These are phyloP conservation scores for Limnodromus scolopaceus DNA, from an alignment of 2,797 vertebrate species.

Conservation along the genomic window DNA sequence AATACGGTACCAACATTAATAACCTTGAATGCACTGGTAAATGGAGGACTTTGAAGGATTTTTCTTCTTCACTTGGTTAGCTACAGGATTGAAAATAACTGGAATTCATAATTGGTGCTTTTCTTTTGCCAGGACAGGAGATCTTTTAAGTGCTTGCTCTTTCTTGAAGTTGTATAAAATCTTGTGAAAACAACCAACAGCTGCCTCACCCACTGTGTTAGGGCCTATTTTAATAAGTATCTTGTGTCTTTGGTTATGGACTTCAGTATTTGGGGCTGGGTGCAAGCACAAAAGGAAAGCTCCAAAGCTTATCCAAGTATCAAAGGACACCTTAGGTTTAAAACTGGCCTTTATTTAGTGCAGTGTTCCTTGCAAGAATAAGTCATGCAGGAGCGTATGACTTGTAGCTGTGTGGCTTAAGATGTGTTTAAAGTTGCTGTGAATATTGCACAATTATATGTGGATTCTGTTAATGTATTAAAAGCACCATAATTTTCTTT, in stretches of 20 bases:
- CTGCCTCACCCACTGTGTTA: not conserved
- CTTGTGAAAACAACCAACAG: not conserved
- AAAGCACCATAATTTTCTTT: not conserved
- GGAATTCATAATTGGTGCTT: not conserved
- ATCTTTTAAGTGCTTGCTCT: not conserved
- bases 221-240: no score
- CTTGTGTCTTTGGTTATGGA: not conserved
- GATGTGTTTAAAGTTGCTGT: not conserved
- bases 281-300: not conserved
- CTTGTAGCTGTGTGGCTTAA: not conserved
- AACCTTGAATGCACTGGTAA: not conserved
- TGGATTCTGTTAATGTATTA: not conserved
- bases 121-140: not conserved
- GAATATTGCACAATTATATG: not conserved
- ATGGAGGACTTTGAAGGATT: not conserved
- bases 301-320: not conserved
- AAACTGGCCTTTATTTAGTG: not conserved
- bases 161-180: no score
- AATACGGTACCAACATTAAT: not conserved
- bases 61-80: not conserved
- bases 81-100: not conserved
- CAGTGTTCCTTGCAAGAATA: not conserved
- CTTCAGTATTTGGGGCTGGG: not conserved
- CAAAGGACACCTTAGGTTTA: not conserved
- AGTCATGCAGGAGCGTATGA: not conserved